Evolutionary conservation across 2,888 invertebrate genomes (phyloP), one percentile per base, ranked within the genome.

Genomic region (Pediacus dermestoides): DNA sequence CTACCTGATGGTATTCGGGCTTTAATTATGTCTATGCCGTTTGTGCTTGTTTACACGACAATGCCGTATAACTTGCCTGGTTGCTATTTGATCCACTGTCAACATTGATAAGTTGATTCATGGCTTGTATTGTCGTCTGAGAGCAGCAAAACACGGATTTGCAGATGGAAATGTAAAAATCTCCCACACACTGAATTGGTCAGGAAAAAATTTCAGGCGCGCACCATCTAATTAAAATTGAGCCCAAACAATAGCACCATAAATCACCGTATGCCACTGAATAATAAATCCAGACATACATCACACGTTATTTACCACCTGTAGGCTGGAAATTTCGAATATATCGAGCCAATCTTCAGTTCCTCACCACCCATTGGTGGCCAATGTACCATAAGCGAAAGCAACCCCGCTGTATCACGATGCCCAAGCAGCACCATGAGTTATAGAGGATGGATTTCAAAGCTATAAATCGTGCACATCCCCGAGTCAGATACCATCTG

Each of bases 381-480:
- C n/a, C 13, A 28, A 28, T 4, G 21, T 18, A 18, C 21, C 21
- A 18, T 18, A n/a, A 18, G 28, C 10, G 14, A 13, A 38, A 52
- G 52, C 60, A 55, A 52, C 57, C 55, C 55, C 45, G 56, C 54
- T 50, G 53, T 52, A 58, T 60, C 61, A 58, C 51, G 52, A 53
- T 42, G 45, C 46, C n/a, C n/a, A n/a, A n/a, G n/a, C n/a, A n/a
- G n/a, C n/a, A 9, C 49, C 49, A 30, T 62, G 61, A 65, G 56
- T 64, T 67, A 66, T 64, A 61, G 61, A 62, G 63, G 64, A 64
- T 63, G 63, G 56, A 61, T 66, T 63, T 62, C 60, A 62, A 50
- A 56, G 63, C 59, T 58, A 64, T 67, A 66, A 67, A 67, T 67
- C 62, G 64, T 64, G 62, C 57, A 54, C 63, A 62, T 63, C 62